These are phyloP conservation scores for Ophraella communa DNA, from an alignment of 2,888 invertebrate genomes.

Conservation along the genomic window DNA sequence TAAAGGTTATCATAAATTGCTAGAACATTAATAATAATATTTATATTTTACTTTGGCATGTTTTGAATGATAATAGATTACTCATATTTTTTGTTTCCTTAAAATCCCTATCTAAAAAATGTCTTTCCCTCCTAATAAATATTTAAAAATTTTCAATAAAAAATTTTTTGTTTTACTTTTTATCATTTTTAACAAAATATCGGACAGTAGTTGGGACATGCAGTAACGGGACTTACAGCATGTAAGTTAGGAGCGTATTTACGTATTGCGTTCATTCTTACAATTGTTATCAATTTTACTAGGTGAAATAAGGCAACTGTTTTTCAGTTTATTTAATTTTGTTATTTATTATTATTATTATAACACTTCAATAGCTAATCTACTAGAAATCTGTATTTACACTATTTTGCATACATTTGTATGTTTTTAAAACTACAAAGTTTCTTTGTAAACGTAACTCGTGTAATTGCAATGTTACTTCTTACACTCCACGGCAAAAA, in stretches of 20 bases:
- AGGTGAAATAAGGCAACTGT: background rate
- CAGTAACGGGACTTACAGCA: background rate
- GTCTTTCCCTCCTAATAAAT: constrained; percentile 25
- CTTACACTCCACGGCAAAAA: no score
- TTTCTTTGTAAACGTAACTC: no score
- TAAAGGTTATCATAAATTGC: constrained; percentile 30
- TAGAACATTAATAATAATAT: constrained; percentile 33
- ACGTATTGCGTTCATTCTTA: background rate
- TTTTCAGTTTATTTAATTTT: background rate
- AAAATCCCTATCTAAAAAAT: constrained; percentile 27
- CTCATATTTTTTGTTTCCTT: constrained; percentile 24
- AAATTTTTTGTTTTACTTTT: constrained; percentile 7
- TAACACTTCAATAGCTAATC: no score
- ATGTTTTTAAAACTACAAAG: no score
- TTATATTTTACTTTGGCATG: constrained; percentile 39
- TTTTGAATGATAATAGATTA: constrained; percentile 32
- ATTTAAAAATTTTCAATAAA: constrained; percentile 19
- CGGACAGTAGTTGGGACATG: background rate
- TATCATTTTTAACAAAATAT: constrained; percentile 3
- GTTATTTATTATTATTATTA: background rate
- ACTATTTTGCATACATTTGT: no score
- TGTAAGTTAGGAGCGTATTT: background rate
- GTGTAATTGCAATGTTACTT: no score
- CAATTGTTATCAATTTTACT: background rate
- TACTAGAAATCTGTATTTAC: no score